phyloP scores from a whole-genome alignment of 2,797 vertebrate species.

The Selene dorsalis region DNA sequence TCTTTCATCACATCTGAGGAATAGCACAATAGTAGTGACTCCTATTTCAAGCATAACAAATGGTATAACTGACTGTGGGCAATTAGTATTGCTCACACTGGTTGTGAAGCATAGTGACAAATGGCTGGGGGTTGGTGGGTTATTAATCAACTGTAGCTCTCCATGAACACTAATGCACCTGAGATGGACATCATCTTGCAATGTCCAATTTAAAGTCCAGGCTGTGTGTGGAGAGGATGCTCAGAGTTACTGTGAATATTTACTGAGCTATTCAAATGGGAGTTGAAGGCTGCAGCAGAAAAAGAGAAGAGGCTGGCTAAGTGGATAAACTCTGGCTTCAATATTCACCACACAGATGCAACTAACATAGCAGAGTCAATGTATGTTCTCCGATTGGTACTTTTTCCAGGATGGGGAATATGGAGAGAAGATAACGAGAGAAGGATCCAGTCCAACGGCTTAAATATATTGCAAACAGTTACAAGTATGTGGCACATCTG shows the following conservation, averaged over 20 bases:
- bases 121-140: slow-evolving; percentile 71
- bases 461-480: slow-evolving; percentile 5
- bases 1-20: slow-evolving; percentile 50
- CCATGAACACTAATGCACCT: slow-evolving; percentile 69
- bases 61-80: slow-evolving; percentile 62
- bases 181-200: slow-evolving; percentile 74
- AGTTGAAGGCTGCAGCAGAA: not conserved
- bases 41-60: slow-evolving; percentile 71
- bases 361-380: slow-evolving; percentile 20
- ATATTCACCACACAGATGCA: not conserved
- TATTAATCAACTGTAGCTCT: slow-evolving; percentile 76
- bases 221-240: slow-evolving; percentile 34
- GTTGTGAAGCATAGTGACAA: slow-evolving; percentile 74
- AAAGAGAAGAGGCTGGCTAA: slow-evolving; percentile 1
- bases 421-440: not conserved
- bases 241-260: slow-evolving; percentile 56
- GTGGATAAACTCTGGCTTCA: slow-evolving; percentile 23
- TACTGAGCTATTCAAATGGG: slow-evolving; percentile 45
- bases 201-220: slow-evolving; percentile 68
- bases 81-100: slow-evolving; percentile 75
- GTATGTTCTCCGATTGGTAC: slow-evolving; percentile 32
- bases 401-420: slow-evolving; percentile 15
- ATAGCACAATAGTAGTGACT: slow-evolving; percentile 49
- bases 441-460: not conserved
- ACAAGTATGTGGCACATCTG: slow-evolving; percentile 8